Conservation (phyloP, 2,797 vertebrate genomes). For the Alosa sapidissima region DNA sequence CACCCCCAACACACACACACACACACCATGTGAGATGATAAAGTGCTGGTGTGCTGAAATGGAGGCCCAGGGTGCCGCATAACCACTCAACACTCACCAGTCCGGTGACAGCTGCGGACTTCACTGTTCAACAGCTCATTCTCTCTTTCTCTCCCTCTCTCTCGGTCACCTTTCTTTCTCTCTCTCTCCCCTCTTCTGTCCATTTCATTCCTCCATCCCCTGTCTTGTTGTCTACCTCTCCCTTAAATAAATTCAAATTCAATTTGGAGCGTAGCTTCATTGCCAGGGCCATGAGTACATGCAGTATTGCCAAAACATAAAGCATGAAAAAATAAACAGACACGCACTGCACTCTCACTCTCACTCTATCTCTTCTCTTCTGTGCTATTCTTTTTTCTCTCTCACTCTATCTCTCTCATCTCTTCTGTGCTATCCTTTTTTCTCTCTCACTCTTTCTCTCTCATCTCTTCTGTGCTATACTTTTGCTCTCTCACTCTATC, state of each 20-base stretch:
- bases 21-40: neutral
- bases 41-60: neutral
- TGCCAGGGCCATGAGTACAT: neutral
- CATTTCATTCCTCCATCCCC: neutral
- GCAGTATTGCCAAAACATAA: neutral
- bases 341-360: neutral
- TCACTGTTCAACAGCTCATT: neutral
- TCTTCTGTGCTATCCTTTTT: neutral
- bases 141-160: neutral
- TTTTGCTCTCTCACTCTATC: neutral
- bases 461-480: neutral
- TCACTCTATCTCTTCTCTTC: neutral
- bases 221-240: neutral
- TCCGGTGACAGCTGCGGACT: neutral
- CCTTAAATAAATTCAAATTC: neutral
- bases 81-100: neutral
- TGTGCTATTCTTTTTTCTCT: neutral
- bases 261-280: neutral
- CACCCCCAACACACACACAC: no score
- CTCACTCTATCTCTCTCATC: neutral
- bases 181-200: neutral
- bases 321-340: neutral
- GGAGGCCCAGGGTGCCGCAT: neutral
- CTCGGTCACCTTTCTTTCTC: no score
- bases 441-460: neutral